phyloP scores from a whole-genome alignment of 2,113 vertebrate species.

The Otocyon megalotis region DNA sequence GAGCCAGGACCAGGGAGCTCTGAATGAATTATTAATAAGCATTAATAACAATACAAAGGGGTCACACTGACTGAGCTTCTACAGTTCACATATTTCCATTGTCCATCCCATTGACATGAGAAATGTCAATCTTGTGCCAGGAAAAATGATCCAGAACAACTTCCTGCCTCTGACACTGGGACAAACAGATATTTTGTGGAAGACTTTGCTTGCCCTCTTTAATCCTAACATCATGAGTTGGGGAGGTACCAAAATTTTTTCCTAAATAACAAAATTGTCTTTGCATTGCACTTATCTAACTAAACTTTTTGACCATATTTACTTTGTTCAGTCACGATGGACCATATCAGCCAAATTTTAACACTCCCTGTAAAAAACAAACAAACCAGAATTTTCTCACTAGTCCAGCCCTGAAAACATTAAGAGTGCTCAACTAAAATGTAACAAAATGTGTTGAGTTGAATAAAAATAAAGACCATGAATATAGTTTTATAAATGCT shows the following conservation, averaged over 20 bases:
- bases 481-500: neutral
- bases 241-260: neutral
- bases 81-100: neutral
- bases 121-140: neutral
- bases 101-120: neutral
- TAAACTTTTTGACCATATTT: neutral
- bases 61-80: neutral
- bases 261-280: neutral
- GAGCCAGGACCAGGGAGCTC: neutral
- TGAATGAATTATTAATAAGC: neutral
- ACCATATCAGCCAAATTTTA: neutral
- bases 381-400: neutral
- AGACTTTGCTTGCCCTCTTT: neutral
- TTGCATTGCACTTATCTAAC: neutral
- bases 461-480: slow-evolving; percentile 38
- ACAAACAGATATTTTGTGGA: neutral
- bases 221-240: neutral
- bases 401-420: neutral
- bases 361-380: neutral
- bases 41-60: neutral
- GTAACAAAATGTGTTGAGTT: neutral
- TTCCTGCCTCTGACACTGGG: neutral
- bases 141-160: neutral
- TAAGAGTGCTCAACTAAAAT: neutral
- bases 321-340: neutral